phyloP scores from a whole-genome alignment of 2,888 invertebrate species.

The Apodemia zela region DNA sequence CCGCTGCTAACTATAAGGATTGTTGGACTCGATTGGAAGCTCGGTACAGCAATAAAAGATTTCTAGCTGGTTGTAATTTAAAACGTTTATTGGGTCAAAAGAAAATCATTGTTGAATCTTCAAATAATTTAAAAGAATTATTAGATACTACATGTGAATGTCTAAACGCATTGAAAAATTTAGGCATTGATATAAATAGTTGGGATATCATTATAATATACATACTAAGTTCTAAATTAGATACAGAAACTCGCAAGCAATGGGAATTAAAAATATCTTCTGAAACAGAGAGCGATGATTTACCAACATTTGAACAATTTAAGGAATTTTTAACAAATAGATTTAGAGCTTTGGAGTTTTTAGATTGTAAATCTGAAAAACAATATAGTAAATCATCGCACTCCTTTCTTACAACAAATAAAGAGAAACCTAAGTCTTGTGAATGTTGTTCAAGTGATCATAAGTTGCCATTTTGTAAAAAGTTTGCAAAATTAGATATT shows the following conservation, averaged over 20 bases:
- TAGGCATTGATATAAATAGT: conserved; percentile 20
- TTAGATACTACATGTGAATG: conserved; percentile 32
- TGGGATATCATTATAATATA: conserved; percentile 26
- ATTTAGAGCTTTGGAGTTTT: conserved; percentile 24
- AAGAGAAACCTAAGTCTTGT: neutral
- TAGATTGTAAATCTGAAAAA: conserved; percentile 15
- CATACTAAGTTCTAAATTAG: conserved; percentile 23
- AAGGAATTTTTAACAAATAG: conserved; percentile 23
- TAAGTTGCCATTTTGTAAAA: conserved; percentile 33
- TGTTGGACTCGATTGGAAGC: conserved; percentile 30
- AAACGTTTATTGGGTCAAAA: too few species aligned
- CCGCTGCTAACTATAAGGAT: conserved; percentile 27
- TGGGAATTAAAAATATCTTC: conserved; percentile 24
- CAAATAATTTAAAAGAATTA: conserved; percentile 28
- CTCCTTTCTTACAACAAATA: neutral
- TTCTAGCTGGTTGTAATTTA: conserved; percentile 28
- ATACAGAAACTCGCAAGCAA: conserved; percentile 24
- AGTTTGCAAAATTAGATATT: conserved; percentile 28
- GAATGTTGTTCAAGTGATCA: conserved; percentile 25
- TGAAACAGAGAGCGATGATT: conserved; percentile 5
- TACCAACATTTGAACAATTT: conserved; percentile 22
- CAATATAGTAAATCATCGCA: neutral
- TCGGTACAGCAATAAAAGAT: conserved; percentile 34
- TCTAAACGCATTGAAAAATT: conserved; percentile 26
- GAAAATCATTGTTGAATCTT: conserved; percentile 25